phyloP scores from a whole-genome alignment of 1,140 invertebrate genomes.

The Heliconius hewitsoni region DNA sequence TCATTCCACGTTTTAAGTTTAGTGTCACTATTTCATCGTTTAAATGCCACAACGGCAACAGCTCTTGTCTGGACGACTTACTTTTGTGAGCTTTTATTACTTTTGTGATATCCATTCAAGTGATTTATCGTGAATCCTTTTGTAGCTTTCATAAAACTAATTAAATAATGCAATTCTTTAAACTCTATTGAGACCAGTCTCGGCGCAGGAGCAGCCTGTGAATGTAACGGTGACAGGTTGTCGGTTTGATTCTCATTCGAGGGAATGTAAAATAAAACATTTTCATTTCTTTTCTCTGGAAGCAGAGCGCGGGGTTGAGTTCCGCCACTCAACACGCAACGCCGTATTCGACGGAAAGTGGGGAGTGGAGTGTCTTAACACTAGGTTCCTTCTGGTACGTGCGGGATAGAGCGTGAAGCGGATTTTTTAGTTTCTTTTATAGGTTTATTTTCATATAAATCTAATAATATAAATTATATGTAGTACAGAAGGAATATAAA shows the following conservation, averaged over 20 bases:
- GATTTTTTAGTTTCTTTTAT: too few relatives aligned
- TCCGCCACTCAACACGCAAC: background rate
- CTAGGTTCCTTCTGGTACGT: too few relatives aligned
- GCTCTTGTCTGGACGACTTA: constrained; percentile 1
- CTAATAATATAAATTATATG: background rate
- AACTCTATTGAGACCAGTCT: background rate
- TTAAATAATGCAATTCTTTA: too few relatives aligned
- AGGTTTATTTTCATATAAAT: background rate
- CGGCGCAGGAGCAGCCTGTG: background rate
- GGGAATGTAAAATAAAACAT: background rate
- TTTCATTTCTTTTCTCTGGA: background rate
- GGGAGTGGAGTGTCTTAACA: too few relatives aligned
- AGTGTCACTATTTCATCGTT: constrained; percentile 23
- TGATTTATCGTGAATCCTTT: background rate
- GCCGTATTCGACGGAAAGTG: too few relatives aligned
- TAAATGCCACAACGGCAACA: constrained; percentile 18
- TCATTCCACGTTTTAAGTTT: constrained; percentile 19
- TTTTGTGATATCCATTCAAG: background rate
- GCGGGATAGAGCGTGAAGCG: too few relatives aligned
- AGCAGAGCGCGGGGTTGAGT: background rate
- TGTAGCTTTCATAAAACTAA: background rate
- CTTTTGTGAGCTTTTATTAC: background rate
- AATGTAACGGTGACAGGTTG: background rate
- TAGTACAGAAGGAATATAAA: constrained; percentile 5
- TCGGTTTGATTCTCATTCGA: background rate